Conservation (phyloP, 2,888 invertebrate genomes). For the Myathropa florea region DNA sequence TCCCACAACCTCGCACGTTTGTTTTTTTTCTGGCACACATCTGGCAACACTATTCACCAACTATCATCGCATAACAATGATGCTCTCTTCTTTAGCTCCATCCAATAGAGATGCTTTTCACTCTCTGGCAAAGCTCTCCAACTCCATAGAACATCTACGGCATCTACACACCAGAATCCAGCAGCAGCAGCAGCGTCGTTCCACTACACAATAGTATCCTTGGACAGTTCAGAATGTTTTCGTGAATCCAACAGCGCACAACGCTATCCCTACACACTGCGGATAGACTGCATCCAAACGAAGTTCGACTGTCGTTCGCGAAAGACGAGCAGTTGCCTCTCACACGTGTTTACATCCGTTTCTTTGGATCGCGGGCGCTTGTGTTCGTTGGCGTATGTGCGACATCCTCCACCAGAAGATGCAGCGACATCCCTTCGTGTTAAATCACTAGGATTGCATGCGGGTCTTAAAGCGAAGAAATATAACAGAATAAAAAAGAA, state of each 20-base stretch:
- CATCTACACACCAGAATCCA: slow-evolving; percentile 28
- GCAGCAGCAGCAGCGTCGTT: slow-evolving; percentile 18
- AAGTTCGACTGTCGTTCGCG: slow-evolving; percentile 16
- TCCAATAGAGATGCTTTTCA: slow-evolving; percentile 53
- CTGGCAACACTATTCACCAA: slow-evolving; percentile 38
- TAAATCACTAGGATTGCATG: slow-evolving; percentile 1
- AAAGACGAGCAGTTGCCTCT: slow-evolving; percentile 7
- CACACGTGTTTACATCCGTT: slow-evolving; percentile 28
- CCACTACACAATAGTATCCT: slow-evolving; percentile 46
- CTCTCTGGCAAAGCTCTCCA: slow-evolving; percentile 63
- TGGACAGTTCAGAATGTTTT: slow-evolving; percentile 53
- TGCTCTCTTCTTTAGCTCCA: slow-evolving; percentile 54
- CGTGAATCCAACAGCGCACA: slow-evolving; percentile 48
- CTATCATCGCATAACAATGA: slow-evolving; percentile 32
- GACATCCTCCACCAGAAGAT: neutral
- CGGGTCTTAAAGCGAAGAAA: neutral
- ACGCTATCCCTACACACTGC: slow-evolving; percentile 3
- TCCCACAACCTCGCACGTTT: neutral
- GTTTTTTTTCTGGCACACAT: neutral
- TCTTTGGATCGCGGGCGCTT: neutral
- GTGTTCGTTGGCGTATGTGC: neutral
- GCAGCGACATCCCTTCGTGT: slow-evolving; percentile 8
- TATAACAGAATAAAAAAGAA: neutral
- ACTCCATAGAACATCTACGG: slow-evolving; percentile 29
- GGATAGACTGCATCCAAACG: slow-evolving; percentile 20